phyloP scores from a whole-genome alignment of 2,113 vertebrate species.

The Tachycineta bicolor region DNA sequence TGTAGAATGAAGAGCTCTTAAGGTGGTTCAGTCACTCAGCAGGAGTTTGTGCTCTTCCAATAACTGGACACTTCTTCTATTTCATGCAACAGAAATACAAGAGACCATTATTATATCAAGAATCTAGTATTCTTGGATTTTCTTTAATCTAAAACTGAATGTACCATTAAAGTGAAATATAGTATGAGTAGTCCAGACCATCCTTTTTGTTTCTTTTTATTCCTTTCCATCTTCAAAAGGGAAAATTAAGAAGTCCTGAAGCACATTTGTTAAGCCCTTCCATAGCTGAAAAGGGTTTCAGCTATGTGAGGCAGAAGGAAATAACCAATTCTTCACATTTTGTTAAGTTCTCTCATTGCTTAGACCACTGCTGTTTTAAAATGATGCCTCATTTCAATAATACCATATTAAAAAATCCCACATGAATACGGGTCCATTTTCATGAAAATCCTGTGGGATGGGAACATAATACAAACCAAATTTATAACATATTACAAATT shows the following conservation, averaged over 20 bases:
- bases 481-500: background rate
- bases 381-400: background rate
- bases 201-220: background rate
- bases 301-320: background rate
- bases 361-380: background rate
- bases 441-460: background rate
- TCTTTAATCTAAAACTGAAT: background rate
- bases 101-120: background rate
- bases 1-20: background rate
- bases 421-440: background rate
- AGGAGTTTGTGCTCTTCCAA: background rate
- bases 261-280: background rate
- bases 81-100: background rate
- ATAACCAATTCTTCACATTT: background rate
- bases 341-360: background rate
- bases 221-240: background rate
- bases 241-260: background rate
- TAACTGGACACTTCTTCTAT: background rate
- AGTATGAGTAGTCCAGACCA: background rate
- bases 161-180: background rate
- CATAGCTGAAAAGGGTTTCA: background rate
- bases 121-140: background rate
- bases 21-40: background rate
- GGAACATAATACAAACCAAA: background rate
- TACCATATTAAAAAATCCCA: background rate